A percentile compares a stretch with the other conserved stretches of the same genome.
phyloP scores from a whole-genome alignment of 30 jellyfish, hydroid and myxozoan genomes.

The Turritopsis rubra region DNA sequence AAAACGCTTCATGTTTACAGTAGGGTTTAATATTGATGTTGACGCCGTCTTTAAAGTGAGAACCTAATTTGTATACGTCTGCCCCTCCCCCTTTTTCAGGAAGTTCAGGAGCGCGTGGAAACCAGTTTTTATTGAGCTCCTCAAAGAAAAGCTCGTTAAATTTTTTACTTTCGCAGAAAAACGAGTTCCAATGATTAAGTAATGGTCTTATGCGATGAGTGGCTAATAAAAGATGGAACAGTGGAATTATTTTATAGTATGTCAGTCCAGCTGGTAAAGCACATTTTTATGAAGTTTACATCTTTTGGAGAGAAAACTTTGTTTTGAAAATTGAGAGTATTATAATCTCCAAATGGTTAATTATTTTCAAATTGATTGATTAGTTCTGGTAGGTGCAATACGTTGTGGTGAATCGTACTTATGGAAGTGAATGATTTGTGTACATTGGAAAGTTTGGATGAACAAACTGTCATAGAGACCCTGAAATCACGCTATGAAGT shows the following conservation, averaged over 20 bases:
- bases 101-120: neutral
- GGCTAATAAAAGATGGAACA: neutral
- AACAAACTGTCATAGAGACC: constrained; percentile 30
- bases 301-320: neutral
- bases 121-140: neutral
- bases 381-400: neutral
- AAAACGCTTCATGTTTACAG: too few species aligned
- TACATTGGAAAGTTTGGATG: constrained; percentile 31
- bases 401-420: neutral
- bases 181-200: neutral
- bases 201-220: neutral
- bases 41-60: too few species aligned
- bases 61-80: too few species aligned
- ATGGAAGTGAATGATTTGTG: constrained; percentile 33
- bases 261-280: neutral
- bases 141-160: neutral
- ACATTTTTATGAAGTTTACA: neutral
- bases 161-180: neutral
- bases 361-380: too few species aligned
- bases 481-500: constrained; percentile 41
- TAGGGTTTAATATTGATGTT: too few species aligned
- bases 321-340: neutral
- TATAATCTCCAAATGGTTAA: neutral
- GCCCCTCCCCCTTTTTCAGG: neutral
- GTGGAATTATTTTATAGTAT: neutral